Evolutionary conservation across 1,140 invertebrate species (phyloP), one percentile per base, ranked within the genome.

Genomic region (Delia radicum): DNA sequence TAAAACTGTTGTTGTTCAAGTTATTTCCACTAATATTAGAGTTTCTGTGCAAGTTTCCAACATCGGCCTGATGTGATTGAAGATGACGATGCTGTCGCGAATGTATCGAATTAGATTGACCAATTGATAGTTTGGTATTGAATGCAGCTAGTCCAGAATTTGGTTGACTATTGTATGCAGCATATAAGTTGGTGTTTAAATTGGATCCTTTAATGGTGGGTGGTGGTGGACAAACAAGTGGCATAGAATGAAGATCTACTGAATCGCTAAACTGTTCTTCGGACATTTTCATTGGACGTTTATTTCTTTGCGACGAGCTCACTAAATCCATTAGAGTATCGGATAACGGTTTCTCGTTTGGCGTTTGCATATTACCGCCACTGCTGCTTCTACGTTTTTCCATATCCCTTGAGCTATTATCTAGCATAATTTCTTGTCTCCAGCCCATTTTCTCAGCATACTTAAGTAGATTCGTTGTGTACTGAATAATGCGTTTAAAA

Each of bases 371-470:
- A 24, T 33, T 21, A 21, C 28, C n/a, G 6, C 48, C 26, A 18
- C 12, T 4, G 5, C 29, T 55, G 27, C 71, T 24, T 55, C 37
- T n/a, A 24, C 8, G 8, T 37, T 7, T 10, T 10, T 37, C 13
- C 33, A 37, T 37, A 4, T 15, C 12, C 12, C 15, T n/a, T 12
- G 42, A 15, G 12, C n/a, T 29, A 61, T 29, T 61, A 42, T 21
- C 8, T 74, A n/a, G 1, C n/a, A 8, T 12, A 29, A n/a, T 28
- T 3, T 62, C 15, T 31, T 37, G 27, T 2, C 73, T 48, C 73
- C 73, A 74, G 31, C 73, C 73, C 73, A 63, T 74, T 31, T 37
- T 74, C 12, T 74, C 73, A 6, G 75, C 75, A 67, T 73, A 27
- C 48, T 73, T 46, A 6, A 75, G 24, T 31, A 77, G 27, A 26